Base-by-base conservation (phyloP, 2,888 invertebrate species). In the Acleris sparsana region DNA sequence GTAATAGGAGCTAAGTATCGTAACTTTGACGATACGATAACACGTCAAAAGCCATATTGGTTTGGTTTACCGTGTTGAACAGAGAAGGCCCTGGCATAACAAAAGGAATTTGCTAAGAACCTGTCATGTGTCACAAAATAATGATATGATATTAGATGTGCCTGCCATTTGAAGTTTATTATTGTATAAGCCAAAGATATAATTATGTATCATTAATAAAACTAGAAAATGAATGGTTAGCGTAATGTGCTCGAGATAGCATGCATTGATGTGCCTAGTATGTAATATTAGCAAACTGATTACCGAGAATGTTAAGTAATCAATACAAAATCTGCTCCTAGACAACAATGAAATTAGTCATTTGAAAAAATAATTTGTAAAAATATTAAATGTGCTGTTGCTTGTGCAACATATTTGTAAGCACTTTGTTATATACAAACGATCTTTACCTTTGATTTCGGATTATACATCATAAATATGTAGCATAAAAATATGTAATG, bases 211-310 rank as follows among this genome's bases (percentile, higher is more conserved):
- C 17, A 61, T 51, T 20, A 44, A 39, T 20, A 20, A n/a, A 51
- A 33, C 43, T 61, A 65, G 51, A 60, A 44, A 51, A 29, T 43
- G 22, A 52, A 60, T 64, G 44, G 60, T 60, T 55, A 65, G 55
- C 49, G 25, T 65, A 46, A 53, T 29, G 53, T 60, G 20, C 46
- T 58, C 39, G 59, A 48, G 22, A 29, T 53, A 51, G 55, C 49
- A 33, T 51, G 55, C 55, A 51, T 65, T 65, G 51, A 56, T 65
- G 65, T 65, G 65, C 65, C 65, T 65, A 61, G 65, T 51, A 56
- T 33, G 49, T 55, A 51, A 56, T 55, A 51, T 56, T 49, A 17
- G 20, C 43, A 56, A 56, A 22, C 48, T 44, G 51, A 43, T 51
- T 58, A 58, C 43, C 17, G 48, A 49, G 33, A 43, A 18, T 53